Base-by-base conservation (phyloP, 1,140 invertebrate genomes). In the Aphis gossypii region DNA sequence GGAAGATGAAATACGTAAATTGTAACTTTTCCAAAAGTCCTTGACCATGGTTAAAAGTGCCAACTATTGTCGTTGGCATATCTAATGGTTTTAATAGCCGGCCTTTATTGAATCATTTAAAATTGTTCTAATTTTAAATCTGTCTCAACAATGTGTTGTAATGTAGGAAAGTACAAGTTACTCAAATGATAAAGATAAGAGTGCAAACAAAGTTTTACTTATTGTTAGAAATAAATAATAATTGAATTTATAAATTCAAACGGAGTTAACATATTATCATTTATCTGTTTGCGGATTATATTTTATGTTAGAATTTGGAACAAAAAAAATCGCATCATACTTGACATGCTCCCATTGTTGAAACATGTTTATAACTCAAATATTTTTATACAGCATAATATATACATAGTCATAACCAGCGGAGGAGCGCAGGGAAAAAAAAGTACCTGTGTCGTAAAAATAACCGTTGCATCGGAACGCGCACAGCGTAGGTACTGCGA, bases 41-140 rank as follows among this genome's bases (percentile, higher is more conserved):
- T 90, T 68, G 89, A 68, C 89, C 89, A 35, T 68, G 54, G 41
- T 68, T 21, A 90, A 90, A 90, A 90, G 38, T 90, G 89, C 89
- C 89, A 90, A 90, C 54, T 60, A 68, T 60, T 35, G 51, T 68
- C n/a, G 89, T 90, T 90, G 89, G 89, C 89, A 90, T 56, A 56
- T 23, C 41, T 56, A 54, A 56, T 56, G 5, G 21, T 89, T 89
- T 89, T 89, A 89, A 89, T 89, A 89, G 88, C 48, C 88, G 38
- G 88, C 51, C 46, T 54, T 54, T 54, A 54, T 89, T 18, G 20
- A 21, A 35, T 18, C 51, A 51, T 56, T 25, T 23, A 68, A 90
- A 54, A 90, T n/a, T 8, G 41, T 90, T 90, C 25, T 38, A 68
- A 60, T 90, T 90, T 56, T 89, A 89, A 56, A 56, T 38, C 48